Percentiles rank a stretch among this genome's conserved stretches.
These are phyloP conservation scores for Limosa lapponica DNA, from an alignment of 2,797 vertebrate genomes.

Conservation along the genomic window DNA sequence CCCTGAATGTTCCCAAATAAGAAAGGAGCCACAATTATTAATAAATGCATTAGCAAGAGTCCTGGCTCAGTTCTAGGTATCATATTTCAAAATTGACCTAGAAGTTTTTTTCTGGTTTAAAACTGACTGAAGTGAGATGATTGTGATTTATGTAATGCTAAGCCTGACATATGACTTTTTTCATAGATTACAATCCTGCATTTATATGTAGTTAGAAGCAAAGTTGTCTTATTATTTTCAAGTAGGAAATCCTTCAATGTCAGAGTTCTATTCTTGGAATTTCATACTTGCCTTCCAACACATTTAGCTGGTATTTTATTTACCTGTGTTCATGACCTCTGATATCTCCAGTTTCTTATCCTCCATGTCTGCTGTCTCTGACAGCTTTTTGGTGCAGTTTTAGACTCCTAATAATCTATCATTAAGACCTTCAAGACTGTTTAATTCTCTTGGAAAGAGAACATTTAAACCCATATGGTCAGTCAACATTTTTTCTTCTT, in stretches of 20 bases:
- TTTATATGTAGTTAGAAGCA: not conserved
- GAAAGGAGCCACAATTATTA: conserved; percentile 12
- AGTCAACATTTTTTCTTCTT: not conserved
- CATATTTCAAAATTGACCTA: conserved; percentile 28
- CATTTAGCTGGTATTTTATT: not conserved
- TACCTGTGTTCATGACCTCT: not conserved
- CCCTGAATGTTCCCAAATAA: not conserved
- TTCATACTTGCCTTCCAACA: not conserved
- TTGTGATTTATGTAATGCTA: conserved; percentile 22
- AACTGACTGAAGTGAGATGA: not conserved
- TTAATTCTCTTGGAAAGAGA: conserved; percentile 23
- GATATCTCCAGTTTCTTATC: not conserved
- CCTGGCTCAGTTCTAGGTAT: not conserved
- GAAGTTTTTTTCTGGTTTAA: not conserved
- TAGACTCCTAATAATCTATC: not conserved
- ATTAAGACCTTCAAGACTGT: not conserved
- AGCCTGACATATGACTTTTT: not conserved
- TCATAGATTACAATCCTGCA: not conserved
- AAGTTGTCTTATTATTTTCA: not conserved
- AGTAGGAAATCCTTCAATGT: not conserved
- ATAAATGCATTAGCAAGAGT: conserved; percentile 15
- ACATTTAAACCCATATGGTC: not conserved
- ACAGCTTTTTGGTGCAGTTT: not conserved
- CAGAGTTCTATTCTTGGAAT: not conserved
- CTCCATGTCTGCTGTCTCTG: not conserved